A percentile compares a stretch with the other conserved stretches of the same genome.
Evolutionary conservation across 1,140 invertebrate species (phyloP).

Genomic region (Ridgeia piscesae): DNA sequence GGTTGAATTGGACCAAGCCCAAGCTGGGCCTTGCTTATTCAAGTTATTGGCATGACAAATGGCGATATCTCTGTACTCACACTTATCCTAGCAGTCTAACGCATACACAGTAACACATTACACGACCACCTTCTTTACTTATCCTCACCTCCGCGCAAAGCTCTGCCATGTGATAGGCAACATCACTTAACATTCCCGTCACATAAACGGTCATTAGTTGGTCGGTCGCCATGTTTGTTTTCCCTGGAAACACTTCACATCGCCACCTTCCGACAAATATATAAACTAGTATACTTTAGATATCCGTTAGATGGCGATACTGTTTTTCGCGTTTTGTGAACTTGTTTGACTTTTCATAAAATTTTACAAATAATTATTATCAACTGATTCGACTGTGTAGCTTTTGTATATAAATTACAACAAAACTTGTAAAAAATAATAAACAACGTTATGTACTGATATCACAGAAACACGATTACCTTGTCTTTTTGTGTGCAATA

Average conservation of each 20-base stretch:
- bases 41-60: no score
- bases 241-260: neutral
- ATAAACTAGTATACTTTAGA: neutral
- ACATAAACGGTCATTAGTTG: neutral
- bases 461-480: no score
- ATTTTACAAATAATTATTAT: no score
- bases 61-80: no score
- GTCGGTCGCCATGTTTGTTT: neutral
- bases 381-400: no score
- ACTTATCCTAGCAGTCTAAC: neutral
- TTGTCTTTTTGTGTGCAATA: no score
- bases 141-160: neutral
- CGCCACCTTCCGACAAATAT: neutral
- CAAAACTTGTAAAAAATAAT: no score
- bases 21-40: no score
- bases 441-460: no score
- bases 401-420: no score
- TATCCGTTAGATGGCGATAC: neutral
- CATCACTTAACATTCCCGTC: neutral
- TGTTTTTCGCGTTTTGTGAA: neutral
- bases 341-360: no score
- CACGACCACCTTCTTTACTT: neutral
- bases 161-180: neutral
- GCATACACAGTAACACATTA: neutral
- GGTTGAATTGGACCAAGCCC: no score